Evolutionary conservation across 2,888 invertebrate genomes (phyloP).

Genomic region (Pristionchus exspectatus): DNA sequence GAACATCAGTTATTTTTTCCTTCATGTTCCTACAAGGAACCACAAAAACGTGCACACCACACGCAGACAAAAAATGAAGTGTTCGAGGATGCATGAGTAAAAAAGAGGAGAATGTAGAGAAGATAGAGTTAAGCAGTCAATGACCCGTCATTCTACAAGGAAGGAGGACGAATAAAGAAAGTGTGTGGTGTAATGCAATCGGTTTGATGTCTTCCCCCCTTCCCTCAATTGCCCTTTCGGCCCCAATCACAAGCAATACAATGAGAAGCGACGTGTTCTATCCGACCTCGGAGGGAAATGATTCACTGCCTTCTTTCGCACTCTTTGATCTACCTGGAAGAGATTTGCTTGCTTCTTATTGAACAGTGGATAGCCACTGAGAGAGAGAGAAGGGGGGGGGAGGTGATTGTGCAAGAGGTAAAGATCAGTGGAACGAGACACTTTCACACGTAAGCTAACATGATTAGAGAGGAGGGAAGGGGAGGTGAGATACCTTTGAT

Average conservation of each 20-base stretch:
- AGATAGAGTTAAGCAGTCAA: not conserved
- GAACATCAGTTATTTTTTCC: no score
- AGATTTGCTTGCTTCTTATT: not conserved
- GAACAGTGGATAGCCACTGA: not conserved
- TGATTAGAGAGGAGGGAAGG: not conserved
- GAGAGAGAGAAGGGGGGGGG: not conserved
- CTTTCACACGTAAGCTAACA: not conserved
- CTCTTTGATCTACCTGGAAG: slow-evolving; percentile 7
- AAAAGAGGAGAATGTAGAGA: not conserved
- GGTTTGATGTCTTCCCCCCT: slow-evolving; percentile 36
- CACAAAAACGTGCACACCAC: not conserved
- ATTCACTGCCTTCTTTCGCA: slow-evolving; percentile 16
- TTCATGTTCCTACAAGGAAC: not conserved
- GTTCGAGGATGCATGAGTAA: not conserved
- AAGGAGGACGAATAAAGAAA: slow-evolving; percentile 1
- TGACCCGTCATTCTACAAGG: slow-evolving; percentile 24
- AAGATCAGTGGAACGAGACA: not conserved
- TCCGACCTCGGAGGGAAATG: not conserved
- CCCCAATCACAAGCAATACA: slow-evolving; percentile 8
- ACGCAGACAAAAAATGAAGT: not conserved
- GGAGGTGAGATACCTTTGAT: slow-evolving; percentile 7
- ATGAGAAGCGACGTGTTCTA: slow-evolving; percentile 32
- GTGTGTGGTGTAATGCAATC: slow-evolving; percentile 42
- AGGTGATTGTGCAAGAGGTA: not conserved
- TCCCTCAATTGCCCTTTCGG: slow-evolving; percentile 44